phyloP scores from a whole-genome alignment of 2,113 vertebrate species.

The Fulica atra region DNA sequence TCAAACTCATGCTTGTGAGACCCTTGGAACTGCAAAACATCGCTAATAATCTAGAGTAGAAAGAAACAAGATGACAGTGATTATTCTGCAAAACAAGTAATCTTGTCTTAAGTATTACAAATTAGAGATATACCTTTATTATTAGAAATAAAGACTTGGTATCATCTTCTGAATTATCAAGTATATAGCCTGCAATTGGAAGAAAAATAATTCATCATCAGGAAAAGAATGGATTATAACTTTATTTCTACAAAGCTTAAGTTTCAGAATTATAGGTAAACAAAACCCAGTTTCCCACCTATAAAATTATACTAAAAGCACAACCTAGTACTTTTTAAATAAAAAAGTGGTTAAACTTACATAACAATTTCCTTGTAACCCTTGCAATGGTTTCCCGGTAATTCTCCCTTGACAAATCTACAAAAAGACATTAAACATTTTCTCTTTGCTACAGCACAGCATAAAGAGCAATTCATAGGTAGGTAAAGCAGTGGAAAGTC shows the following conservation, averaged over 20 bases:
- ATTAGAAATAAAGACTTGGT: slow-evolving; percentile 97
- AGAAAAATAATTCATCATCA: background rate
- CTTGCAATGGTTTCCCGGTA: slow-evolving; percentile 88
- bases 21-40: slow-evolving; percentile 93
- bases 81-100: background rate
- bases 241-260: background rate
- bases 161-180: slow-evolving; percentile 96
- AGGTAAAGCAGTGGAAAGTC: background rate
- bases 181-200: slow-evolving; percentile 81
- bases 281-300: background rate
- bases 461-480: background rate
- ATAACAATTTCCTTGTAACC: slow-evolving; percentile 88
- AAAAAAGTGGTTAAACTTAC: slow-evolving; percentile 78
- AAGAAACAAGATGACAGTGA: background rate
- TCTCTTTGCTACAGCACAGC: background rate
- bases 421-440: background rate
- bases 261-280: background rate
- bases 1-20: slow-evolving; percentile 98
- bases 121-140: slow-evolving; percentile 86
- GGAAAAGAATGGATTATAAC: background rate
- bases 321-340: background rate
- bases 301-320: background rate
- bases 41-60: slow-evolving; percentile 87
- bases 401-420: slow-evolving; percentile 90
- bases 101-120: background rate